Evolutionary conservation across 2,797 vertebrate genomes (phyloP).

Genomic region (Threskiornis aethiopicus): DNA sequence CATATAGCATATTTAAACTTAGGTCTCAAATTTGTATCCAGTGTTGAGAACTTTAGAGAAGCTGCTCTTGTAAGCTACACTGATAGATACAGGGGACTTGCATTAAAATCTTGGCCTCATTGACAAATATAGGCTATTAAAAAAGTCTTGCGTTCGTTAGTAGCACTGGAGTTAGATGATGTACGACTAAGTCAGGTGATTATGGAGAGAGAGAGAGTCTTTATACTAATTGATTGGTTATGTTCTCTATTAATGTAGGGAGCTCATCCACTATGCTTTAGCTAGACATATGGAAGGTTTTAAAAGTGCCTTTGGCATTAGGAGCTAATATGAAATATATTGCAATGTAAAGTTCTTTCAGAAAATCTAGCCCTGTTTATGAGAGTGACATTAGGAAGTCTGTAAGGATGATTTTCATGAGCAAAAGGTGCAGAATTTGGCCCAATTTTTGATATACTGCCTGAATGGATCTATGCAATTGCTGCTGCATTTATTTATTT

Average conservation of each 20-base stretch:
- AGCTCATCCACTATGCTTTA: neutral
- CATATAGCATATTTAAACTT: neutral
- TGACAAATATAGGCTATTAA: neutral
- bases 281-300: neutral
- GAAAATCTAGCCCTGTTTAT: neutral
- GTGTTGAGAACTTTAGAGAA: neutral
- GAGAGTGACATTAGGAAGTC: neutral
- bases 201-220: neutral
- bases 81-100: neutral
- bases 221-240: neutral
- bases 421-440: neutral
- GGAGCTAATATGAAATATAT: neutral
- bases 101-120: neutral
- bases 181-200: neutral
- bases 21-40: neutral
- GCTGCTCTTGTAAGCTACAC: neutral
- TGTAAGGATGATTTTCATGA: neutral
- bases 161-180: neutral
- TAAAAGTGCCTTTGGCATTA: neutral
- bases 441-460: neutral
- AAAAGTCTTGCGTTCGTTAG: neutral
- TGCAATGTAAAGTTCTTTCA: neutral
- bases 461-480: neutral
- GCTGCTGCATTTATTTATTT: neutral
- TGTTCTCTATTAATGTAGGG: neutral